phyloP scores from a whole-genome alignment of 2,797 vertebrate species.

The Knipowitschia caucasica region DNA sequence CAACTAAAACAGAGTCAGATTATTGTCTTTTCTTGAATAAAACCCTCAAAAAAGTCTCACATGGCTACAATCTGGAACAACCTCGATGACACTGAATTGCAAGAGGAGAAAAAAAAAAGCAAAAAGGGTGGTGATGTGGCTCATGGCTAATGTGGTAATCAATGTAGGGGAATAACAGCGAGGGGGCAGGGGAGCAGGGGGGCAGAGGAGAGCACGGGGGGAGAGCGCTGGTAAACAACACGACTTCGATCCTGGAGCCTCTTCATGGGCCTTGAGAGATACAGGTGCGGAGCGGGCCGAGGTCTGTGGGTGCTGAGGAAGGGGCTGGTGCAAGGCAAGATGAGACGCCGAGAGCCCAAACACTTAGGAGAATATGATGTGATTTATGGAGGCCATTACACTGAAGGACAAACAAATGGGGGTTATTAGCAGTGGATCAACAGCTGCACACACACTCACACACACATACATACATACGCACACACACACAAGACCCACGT shows the following conservation, averaged over 20 bases:
- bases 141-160: slow-evolving; percentile 55
- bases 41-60: too few relatives aligned
- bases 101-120: background rate
- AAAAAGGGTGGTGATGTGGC: slow-evolving; percentile 7
- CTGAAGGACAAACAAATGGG: slow-evolving; percentile 75
- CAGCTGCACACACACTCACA: slow-evolving; percentile 33
- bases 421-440: slow-evolving; percentile 68
- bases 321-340: slow-evolving; percentile 49
- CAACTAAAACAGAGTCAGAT: too few relatives aligned
- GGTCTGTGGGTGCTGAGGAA: slow-evolving; percentile 14
- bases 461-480: slow-evolving; percentile 8
- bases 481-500: slow-evolving; percentile 7
- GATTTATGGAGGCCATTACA: slow-evolving; percentile 78
- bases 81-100: slow-evolving; percentile 36
- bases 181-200: slow-evolving; percentile 11
- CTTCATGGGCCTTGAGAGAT: slow-evolving; percentile 34
- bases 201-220: slow-evolving; percentile 29
- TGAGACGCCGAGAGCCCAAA: slow-evolving; percentile 50
- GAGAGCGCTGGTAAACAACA: slow-evolving; percentile 32
- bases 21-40: too few relatives aligned
- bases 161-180: slow-evolving; percentile 34
- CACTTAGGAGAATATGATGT: slow-evolving; percentile 68
- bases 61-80: slow-evolving; percentile 43
- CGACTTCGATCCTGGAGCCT: slow-evolving; percentile 32
- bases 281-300: slow-evolving; percentile 4